Conservation (phyloP, 2,113 vertebrate genomes). For the Neolamprologus ventralis region DNA sequence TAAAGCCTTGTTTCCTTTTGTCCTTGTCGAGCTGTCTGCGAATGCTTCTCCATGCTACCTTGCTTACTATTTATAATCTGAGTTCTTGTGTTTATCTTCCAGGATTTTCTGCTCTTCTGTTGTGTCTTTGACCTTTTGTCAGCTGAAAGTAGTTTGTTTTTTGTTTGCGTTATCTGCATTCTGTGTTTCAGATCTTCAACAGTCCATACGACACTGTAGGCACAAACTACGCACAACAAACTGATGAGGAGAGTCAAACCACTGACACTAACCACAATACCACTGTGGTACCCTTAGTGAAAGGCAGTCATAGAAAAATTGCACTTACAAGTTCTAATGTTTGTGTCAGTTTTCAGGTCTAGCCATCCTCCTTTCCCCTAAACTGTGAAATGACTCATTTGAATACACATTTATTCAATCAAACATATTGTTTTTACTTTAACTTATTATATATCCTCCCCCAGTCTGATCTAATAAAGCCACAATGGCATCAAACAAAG, state of each 20-base stretch:
- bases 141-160: not conserved
- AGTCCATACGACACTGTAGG: not conserved
- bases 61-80: not conserved
- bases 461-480: not conserved
- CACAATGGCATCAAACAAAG: not conserved
- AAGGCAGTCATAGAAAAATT: not conserved
- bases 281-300: not conserved
- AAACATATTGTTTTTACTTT: not conserved
- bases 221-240: not conserved
- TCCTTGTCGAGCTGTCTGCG: not conserved
- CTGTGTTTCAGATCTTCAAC: not conserved
- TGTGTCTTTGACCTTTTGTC: not conserved
- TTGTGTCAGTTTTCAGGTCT: not conserved
- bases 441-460: not conserved
- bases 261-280: too few relatives aligned
- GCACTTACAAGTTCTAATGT: not conserved
- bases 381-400: not conserved
- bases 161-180: not conserved
- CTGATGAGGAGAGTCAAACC: not conserved
- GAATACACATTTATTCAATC: not conserved
- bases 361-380: too few relatives aligned
- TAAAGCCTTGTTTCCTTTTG: not conserved
- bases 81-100: not conserved
- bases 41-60: not conserved
- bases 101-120: fast-evolving